Conservation (phyloP, 2,888 invertebrate genomes). For the Drosophila monieri region DNA sequence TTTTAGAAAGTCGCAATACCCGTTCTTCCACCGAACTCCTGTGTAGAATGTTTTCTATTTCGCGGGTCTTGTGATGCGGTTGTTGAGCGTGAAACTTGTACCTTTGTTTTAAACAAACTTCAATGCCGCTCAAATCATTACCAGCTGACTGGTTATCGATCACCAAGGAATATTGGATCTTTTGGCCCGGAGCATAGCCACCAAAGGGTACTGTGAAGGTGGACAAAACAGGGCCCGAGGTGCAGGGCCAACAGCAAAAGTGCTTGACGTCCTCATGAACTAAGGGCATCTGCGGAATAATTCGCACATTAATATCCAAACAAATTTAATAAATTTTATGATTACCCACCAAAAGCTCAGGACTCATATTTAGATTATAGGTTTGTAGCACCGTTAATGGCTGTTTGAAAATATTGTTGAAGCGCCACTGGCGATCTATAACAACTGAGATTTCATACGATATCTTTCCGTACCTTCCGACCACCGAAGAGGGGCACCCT, state of each 20-base stretch:
- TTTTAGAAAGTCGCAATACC: constrained; percentile 59
- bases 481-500: constrained; percentile 90
- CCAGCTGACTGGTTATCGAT: constrained; percentile 88
- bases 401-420: constrained; percentile 81
- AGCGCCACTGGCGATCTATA: constrained; percentile 92
- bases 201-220: constrained; percentile 85
- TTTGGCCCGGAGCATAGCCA: constrained; percentile 90
- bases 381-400: constrained; percentile 90
- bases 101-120: constrained; percentile 51
- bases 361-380: constrained; percentile 90
- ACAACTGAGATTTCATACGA: constrained; percentile 90
- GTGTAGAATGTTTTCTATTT: constrained; percentile 39
- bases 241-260: constrained; percentile 73
- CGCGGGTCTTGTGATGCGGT: constrained; percentile 45
- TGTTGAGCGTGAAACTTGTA: constrained; percentile 54
- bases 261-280: constrained; percentile 56
- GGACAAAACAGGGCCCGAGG: constrained; percentile 57
- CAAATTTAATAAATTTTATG: not conserved
- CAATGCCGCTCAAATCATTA: constrained; percentile 60
- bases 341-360: constrained; percentile 86
- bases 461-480: constrained; percentile 89
- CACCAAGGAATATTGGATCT: constrained; percentile 87
- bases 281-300: constrained; percentile 44
- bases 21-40: constrained; percentile 35
- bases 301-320: not conserved